Base-by-base conservation (phyloP, 1,140 invertebrate species). In the Paracyclopina nana region DNA sequence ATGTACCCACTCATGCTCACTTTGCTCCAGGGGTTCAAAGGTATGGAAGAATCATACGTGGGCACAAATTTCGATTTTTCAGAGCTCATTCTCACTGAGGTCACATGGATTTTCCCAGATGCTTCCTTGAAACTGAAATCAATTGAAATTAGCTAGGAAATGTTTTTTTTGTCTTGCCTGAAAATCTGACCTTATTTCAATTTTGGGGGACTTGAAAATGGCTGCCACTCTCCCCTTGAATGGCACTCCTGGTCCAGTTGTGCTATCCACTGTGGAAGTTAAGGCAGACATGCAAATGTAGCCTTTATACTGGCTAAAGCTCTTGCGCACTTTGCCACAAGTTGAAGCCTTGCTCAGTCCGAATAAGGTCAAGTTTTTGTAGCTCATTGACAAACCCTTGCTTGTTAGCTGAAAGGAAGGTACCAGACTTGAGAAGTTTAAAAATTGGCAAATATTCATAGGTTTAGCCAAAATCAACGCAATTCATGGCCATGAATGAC, bases 11-110 rank as follows among this genome's bases (percentile, higher is more conserved):
- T 44, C 42, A 44, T 44, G 42, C 42, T 44, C 12, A 44, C 42
- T 44, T 44, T 44, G 24, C 42, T 44, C 42, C 42, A 44, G 24
- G 42, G 42, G 12, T 44, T 44, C 24, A 44, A 25, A n/a, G 42
- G 42, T n/a, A 44, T 44, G n/a, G 14, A 20, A 14, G 42, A 44
- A 44, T 44, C 42, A 22, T 44, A 44, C 14, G 42, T 44, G 16
- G 42, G 42, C 24, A 44, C 42, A 20, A 20, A 44, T 12, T 44
- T 44, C 5, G 42, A 44, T 12, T 24, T 25, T 18, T 14, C 16
- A 12, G 24, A 14, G n/a, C 16, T 44, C 5, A 22, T 20, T 24
- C 24, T 44, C 42, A 44, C 14, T 18, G 14, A 20, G 42, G 24
- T 44, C 12, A 44, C 42, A 12, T 44, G 42, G 24, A 44, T 20